Evolutionary conservation across 2,888 invertebrate species (phyloP).

Genomic region (Amphipoea lucens): DNA sequence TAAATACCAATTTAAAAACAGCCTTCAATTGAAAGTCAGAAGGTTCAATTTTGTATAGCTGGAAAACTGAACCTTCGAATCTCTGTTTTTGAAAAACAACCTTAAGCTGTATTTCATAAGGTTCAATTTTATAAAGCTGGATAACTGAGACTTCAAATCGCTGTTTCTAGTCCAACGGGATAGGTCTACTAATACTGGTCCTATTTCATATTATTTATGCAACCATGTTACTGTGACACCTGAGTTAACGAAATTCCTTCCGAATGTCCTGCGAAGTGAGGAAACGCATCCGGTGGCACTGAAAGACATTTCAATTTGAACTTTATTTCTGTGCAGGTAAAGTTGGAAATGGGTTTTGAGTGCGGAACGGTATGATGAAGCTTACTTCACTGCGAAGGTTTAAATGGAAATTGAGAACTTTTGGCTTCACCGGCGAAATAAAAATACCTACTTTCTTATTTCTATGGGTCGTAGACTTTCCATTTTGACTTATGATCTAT

Average conservation of each 20-base stretch:
- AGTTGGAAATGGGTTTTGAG: constrained; percentile 1
- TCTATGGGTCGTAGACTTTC: not conserved
- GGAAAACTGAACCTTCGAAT: not conserved
- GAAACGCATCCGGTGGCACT: constrained; percentile 21
- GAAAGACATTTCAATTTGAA: not conserved
- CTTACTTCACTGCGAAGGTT: not conserved
- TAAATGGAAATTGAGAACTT: constrained; percentile 15
- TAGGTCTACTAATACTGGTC: constrained; percentile 43
- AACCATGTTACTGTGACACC: constrained; percentile 47
- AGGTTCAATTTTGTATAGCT: constrained; percentile 8
- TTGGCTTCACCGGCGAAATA: constrained; percentile 5
- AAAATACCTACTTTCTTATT: not conserved
- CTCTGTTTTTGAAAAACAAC: constrained; percentile 8
- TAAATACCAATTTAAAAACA: not conserved
- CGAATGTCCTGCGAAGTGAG: constrained; percentile 29
- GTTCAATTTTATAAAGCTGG: constrained; percentile 4
- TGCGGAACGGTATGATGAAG: constrained; percentile 14
- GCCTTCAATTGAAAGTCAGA: not conserved
- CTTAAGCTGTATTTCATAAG: not conserved
- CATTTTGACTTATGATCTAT: constrained; percentile 6
- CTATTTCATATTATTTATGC: constrained; percentile 35
- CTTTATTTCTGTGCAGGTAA: not conserved
- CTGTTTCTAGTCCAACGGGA: not conserved
- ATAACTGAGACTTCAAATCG: constrained; percentile 21
- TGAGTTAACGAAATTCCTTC: constrained; percentile 49